phyloP scores from a whole-genome alignment of 2,113 vertebrate genomes.

The Daphoenositta chrysoptera region DNA sequence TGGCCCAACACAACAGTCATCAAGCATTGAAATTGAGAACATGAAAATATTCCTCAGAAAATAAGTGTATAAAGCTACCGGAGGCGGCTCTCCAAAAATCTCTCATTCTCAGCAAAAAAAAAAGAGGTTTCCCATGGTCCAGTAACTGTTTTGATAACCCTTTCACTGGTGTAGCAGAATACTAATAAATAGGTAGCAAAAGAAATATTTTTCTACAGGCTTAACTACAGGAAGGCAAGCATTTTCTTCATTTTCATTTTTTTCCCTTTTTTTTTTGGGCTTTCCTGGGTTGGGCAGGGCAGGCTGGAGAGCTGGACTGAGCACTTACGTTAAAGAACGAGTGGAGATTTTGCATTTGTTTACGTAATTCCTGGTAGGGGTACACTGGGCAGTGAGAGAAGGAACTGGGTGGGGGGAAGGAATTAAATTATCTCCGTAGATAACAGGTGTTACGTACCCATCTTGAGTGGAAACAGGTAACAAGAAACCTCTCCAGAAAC shows the following conservation, averaged over 20 bases:
- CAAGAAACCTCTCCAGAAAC: background rate
- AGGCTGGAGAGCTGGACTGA: background rate
- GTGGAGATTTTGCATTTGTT: background rate
- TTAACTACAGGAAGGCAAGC: background rate
- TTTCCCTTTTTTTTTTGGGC: too few relatives aligned
- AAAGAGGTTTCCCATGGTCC: background rate
- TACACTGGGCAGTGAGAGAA: background rate
- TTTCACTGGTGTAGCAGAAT: background rate
- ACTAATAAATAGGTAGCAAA: background rate
- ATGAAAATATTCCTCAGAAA: background rate
- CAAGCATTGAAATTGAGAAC: background rate
- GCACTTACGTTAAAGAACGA: background rate
- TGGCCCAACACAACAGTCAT: accelerated
- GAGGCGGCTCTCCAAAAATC: background rate
- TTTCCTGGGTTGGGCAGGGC: background rate
- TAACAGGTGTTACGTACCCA: background rate
- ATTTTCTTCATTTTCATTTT: background rate
- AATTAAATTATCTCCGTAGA: background rate
- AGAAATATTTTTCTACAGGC: background rate
- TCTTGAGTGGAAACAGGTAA: background rate
- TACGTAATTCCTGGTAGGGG: background rate
- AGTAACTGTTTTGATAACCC: background rate
- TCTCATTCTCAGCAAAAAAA: background rate
- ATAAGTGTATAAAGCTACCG: background rate
- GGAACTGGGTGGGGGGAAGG: background rate